Evolutionary conservation across 2,797 vertebrate species (phyloP), one percentile per base, ranked within the genome.

Genomic region (Brachyrhaphis roseni): DNA sequence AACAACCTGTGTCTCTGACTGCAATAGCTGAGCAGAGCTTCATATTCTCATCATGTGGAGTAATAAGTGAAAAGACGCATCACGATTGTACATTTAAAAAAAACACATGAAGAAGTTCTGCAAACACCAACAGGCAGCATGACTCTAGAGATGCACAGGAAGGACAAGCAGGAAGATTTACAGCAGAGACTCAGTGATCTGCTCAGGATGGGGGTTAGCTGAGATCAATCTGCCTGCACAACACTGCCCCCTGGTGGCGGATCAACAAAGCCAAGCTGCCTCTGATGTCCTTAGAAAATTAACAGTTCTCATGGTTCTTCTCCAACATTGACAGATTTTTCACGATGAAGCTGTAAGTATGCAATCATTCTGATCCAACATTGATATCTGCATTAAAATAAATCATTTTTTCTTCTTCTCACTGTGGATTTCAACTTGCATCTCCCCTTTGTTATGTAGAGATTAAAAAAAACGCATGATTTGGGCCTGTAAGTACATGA

Each of bases 181-280:
- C 86, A 81, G 83, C 55, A 46, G 84, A 20, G 83, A 87, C 84
- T 90, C 88, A 91, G 88, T 93, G 93, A 93, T 94, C 88, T 86
- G 79, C 82, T 84, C 80, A 77, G 75, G 81, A 86, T 81, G 86
- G 86, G 39, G 88, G 84, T 86, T 78, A 81, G 78, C 74, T 39
- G 46, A 87, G 89, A 90, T 89, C 86, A 89, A 94, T 89, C 91
- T 90, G 76, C 87, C 88, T 94, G 91, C 93, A 91, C 94, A 94
- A 95, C 92, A 94, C 87, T 94, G 94, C 93, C 94, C 93, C 94
- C 94, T 93, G 84, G 92, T 95, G 94, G 94, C 76, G 45, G 78
- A 89, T 81, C 74, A 89, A 80, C 83, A 88, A 85, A 89, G 88
- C 46, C 57, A 64, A 73, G 7, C 28, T 59, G 12, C 6, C 46